A percentile compares a stretch with the other conserved stretches of the same genome.
Evolutionary conservation across 1,140 invertebrate species (phyloP).

Genomic region (Drosophila arizonae): DNA sequence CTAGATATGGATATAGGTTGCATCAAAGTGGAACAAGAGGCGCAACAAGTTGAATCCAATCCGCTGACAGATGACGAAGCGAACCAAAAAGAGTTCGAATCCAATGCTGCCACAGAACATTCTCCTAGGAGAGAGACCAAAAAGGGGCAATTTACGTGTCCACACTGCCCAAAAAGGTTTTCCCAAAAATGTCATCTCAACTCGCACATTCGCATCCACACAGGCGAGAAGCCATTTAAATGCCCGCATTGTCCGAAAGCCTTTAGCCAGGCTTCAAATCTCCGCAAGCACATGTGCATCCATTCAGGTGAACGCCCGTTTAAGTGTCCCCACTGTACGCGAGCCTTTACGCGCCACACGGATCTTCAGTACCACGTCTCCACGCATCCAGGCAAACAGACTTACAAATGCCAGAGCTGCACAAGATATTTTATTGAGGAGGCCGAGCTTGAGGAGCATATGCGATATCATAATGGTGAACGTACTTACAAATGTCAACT

Average conservation of each 20-base stretch:
- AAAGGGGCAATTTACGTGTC: conserved; percentile 16
- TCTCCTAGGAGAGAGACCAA: background rate
- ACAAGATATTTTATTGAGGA: conserved; percentile 25
- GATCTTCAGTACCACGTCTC: conserved; percentile 33
- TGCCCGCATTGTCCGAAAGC: conserved; percentile 31
- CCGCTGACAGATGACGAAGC: background rate
- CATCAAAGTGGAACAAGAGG: conserved; percentile 17
- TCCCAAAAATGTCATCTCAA: conserved; percentile 22
- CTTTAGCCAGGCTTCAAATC: conserved; percentile 31
- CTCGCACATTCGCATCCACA: conserved; percentile 32
- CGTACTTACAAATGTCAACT: conserved; percentile 21
- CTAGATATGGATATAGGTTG: conserved; percentile 15
- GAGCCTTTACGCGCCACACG: conserved; percentile 23
- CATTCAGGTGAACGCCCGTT: conserved; percentile 31
- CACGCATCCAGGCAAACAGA: conserved; percentile 29
- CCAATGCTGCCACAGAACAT: background rate
- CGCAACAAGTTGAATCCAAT: background rate
- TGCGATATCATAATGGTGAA: conserved; percentile 21
- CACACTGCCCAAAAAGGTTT: conserved; percentile 28
- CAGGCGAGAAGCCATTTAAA: conserved; percentile 23
- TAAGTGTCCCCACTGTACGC: conserved; percentile 28
- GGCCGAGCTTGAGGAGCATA: conserved; percentile 23
- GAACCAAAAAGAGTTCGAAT: background rate
- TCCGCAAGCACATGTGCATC: conserved; percentile 28
- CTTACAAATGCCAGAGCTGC: conserved; percentile 27